Evolutionary conservation across 2,797 vertebrate species (phyloP).

Genomic region (Thalassophryne amazonica): DNA sequence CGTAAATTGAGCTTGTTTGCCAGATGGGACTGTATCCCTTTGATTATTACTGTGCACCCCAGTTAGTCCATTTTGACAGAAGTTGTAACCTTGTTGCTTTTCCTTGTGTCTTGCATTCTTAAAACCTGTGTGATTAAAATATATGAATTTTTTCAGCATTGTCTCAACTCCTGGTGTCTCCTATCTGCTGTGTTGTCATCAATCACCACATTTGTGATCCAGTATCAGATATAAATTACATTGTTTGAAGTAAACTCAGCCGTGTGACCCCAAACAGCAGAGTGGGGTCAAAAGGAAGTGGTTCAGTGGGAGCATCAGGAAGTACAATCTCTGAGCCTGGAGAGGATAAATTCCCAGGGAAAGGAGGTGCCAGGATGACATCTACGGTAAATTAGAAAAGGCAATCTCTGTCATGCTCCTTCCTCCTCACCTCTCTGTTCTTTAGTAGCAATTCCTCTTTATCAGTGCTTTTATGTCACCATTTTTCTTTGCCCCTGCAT

Average conservation of each 20-base stretch:
- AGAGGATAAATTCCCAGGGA: slow-evolving; percentile 41
- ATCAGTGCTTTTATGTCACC: too few relatives aligned
- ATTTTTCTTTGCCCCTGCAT: too few relatives aligned
- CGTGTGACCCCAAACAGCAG: neutral
- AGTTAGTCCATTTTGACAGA: too few relatives aligned
- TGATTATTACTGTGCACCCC: too few relatives aligned
- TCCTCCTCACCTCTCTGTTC: neutral
- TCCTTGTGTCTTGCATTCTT: neutral
- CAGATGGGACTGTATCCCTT: too few relatives aligned
- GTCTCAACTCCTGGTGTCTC: neutral
- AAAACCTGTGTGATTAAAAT: slow-evolving; percentile 14
- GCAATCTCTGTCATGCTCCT: slow-evolving; percentile 27
- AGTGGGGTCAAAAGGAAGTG: slow-evolving; percentile 1
- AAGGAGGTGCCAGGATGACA: slow-evolving; percentile 50
- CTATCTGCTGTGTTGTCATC: slow-evolving; percentile 23
- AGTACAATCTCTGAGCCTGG: slow-evolving; percentile 11
- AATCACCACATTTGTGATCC: neutral
- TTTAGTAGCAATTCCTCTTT: slow-evolving; percentile 21
- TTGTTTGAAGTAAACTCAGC: slow-evolving; percentile 9
- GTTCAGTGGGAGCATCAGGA: slow-evolving; percentile 4
- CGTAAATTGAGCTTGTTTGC: too few relatives aligned
- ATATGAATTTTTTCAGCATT: neutral
- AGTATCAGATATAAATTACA: slow-evolving; percentile 1
- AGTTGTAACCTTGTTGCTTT: too few relatives aligned
- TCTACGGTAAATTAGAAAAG: slow-evolving; percentile 50